A percentile compares a stretch with the other conserved stretches of the same genome.
phyloP scores from a whole-genome alignment of 2,888 invertebrate genomes.

The Keiferia lycopersicella region DNA sequence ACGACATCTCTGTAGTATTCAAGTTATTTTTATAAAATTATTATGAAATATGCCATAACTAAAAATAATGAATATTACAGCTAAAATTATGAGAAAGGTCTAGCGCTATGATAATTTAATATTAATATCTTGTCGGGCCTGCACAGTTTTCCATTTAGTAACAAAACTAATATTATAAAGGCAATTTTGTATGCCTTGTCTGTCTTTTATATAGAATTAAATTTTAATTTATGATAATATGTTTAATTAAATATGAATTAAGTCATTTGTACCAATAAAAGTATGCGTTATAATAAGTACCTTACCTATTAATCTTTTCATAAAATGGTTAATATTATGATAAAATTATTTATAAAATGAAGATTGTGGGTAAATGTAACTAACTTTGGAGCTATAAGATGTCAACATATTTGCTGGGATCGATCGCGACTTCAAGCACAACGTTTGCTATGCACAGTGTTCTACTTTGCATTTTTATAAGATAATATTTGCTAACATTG shows the following conservation, averaged over 20 bases:
- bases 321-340: conserved; percentile 20
- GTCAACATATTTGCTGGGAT: conserved; percentile 39
- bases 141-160: conserved; percentile 47
- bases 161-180: conserved; percentile 38
- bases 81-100: conserved; percentile 37
- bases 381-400: conserved; percentile 29
- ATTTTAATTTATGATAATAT: conserved; percentile 40
- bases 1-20: conserved; percentile 58
- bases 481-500: conserved; percentile 19
- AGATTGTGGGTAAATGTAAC: not conserved
- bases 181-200: conserved; percentile 51
- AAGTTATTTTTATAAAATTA: conserved; percentile 57
- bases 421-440: conserved; percentile 54
- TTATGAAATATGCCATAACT: conserved; percentile 57
- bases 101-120: conserved; percentile 39
- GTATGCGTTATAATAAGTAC: conserved; percentile 39
- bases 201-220: conserved; percentile 50
- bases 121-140: conserved; percentile 36
- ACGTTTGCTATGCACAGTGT: conserved; percentile 56
- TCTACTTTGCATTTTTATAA: conserved; percentile 49
- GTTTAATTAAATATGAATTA: conserved; percentile 35
- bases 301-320: conserved; percentile 18
- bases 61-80: conserved; percentile 59
- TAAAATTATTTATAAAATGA: conserved; percentile 12
- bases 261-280: conserved; percentile 46